Base-by-base conservation (phyloP, 2,797 vertebrate species). In the Epinephelus awoara region DNA sequence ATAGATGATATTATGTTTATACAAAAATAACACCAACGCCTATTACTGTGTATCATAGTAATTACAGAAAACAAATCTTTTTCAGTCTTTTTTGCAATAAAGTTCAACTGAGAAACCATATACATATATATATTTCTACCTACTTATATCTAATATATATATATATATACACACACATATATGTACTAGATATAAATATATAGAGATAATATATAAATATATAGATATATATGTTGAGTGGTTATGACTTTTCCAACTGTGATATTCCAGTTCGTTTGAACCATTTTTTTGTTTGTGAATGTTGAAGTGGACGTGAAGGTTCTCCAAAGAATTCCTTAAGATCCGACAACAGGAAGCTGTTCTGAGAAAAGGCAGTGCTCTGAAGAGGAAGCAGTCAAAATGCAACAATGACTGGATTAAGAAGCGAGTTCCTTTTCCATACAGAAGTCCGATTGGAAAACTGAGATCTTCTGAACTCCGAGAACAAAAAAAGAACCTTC, bases 1-100 rank as follows among this genome's bases (percentile, higher is more conserved):
- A 97, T 95, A 93, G 95, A 96, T 96, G 96, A 96, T 95, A 95
- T 96, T 91, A 90, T 73, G 94, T 96, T 96, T 96, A 93, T 98
- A 98, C 96, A 99, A 98, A 98, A 98, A 97, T 95, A 96, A 95
- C 96, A 97, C 96, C 96, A 96, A 97, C 96, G 96, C 95, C 96
- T 96, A 94, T 94, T 96, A 96, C 88, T 89, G 90, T 86, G 90
- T 95, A 92, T 96, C 95, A 96, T 96, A 96, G 90, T 95, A 96
- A 94, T 95, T 96, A 96, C 95, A 95, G 92, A 89, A 94, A 91
- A 91, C 85, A 82, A 89, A 87, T 85, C 71, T 76, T 82, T 87
- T 79, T 90, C 89, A 94, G 90, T 94, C 89, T 93, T 91, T 93
- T 94, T 93, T 88, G 91, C 93, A 91, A 88, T 89, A 74, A 85